phyloP scores from a whole-genome alignment of 2,888 invertebrate genomes.

The Physocephala rufipes region DNA sequence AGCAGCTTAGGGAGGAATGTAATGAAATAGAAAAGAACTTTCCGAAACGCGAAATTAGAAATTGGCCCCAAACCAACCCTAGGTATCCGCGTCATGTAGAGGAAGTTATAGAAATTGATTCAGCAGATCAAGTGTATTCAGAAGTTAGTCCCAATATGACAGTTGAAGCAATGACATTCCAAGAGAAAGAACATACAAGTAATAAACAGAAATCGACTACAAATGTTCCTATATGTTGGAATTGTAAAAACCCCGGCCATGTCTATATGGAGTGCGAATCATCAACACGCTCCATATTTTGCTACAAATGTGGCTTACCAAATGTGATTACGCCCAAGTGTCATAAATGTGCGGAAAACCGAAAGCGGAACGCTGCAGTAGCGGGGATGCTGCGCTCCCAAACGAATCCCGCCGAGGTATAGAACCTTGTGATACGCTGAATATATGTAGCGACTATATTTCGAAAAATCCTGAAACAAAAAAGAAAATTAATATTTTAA shows the following conservation, averaged over 20 bases:
- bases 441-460: too few species aligned
- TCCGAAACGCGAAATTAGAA: neutral
- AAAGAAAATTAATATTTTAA: too few species aligned
- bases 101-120: neutral
- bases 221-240: neutral
- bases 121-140: neutral
- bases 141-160: neutral
- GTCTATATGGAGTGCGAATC: neutral
- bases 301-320: neutral
- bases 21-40: neutral
- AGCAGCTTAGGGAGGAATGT: slow-evolving; percentile 12
- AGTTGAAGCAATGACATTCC: neutral
- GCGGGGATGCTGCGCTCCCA: slow-evolving; percentile 2
- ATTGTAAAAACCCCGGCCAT: neutral
- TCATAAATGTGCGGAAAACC: neutral
- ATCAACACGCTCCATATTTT: neutral
- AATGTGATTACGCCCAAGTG: neutral
- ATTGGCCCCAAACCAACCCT: neutral
- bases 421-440: too few species aligned
- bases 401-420: neutral
- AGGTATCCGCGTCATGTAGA: neutral
- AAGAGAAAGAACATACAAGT: too few species aligned
- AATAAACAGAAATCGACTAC: neutral
- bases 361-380: neutral
- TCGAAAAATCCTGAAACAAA: too few species aligned